Evolutionary conservation across 2,888 invertebrate species (phyloP), one percentile per base, ranked within the genome.

Genomic region (Myathropa florea): DNA sequence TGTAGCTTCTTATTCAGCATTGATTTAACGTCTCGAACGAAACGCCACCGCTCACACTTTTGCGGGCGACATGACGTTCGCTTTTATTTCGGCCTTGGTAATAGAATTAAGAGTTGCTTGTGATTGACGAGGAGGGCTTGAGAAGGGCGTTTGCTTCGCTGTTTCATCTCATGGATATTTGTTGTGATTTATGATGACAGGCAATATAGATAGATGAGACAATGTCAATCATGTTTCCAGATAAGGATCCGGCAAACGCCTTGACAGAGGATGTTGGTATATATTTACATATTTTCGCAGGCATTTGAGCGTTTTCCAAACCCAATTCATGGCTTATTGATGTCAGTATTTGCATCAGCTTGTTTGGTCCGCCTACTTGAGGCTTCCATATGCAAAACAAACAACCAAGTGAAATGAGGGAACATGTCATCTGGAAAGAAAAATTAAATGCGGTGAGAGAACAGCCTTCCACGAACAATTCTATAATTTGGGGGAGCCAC

Each of bases 171-270:
- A 23, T 4, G 33, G 30, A 10, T 60, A 28, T 67, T 67, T 26
- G 59, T 67, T 72, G 55, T 72, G 73, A 80, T 80, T 80, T 73
- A 73, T 73, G 80, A 63, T 73, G 67, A 61, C 73, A 67, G 67
- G 28, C 30, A 53, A 67, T 72, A 21, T 55, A 55, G 46, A 73
- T 33, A 28, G 79, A 79, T 72, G 46, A 72, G 71, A 65, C 30
- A 30, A 24, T 65, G 71, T 60, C 72, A 79, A 53, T 79, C 60
- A 79, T 53, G 18, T 55, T 68, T 46, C 0, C 18, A 2, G 46
- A 46, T 18, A 18, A 18, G 18, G 7, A 46, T 46, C 33, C 10
- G 3, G 10, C 33, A 33, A 33, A 7, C 4, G 33, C 10, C 9
- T 7, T 33, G 33, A 33, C 46, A 7, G 46, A 46, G 7, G 46